Percentiles rank a stretch among this genome's conserved stretches.
phyloP scores from a whole-genome alignment of 2,888 invertebrate species.

The Lithophane ornitopus region DNA sequence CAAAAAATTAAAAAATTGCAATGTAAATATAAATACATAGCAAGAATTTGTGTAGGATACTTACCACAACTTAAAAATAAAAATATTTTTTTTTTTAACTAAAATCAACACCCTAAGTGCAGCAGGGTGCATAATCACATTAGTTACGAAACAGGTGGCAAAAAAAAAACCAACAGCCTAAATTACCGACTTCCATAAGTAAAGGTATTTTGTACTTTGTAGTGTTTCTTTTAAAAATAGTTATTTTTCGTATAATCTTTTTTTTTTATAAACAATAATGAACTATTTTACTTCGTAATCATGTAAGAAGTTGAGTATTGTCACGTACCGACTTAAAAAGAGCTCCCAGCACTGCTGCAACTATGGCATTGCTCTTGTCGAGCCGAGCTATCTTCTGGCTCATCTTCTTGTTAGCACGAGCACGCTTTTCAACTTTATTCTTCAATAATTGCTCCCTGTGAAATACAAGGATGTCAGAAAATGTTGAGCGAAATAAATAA shows the following conservation, averaged over 20 bases:
- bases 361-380: conserved; percentile 44
- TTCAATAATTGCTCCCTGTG: conserved; percentile 70
- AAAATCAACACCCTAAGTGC: background rate
- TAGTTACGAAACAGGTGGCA: background rate
- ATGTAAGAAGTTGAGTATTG: background rate
- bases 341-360: conserved; percentile 1
- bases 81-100: background rate
- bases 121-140: background rate
- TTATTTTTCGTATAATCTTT: no score
- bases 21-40: background rate
- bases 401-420: conserved; percentile 55
- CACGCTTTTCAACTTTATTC: conserved; percentile 65
- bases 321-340: background rate
- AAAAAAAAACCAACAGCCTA: background rate
- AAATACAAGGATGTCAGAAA: conserved; percentile 3
- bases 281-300: background rate
- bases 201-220: background rate
- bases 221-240: background rate
- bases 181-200: background rate
- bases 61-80: background rate
- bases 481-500: background rate
- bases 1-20: no score
- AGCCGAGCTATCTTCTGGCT: conserved; percentile 59
- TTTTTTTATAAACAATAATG: no score
- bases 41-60: background rate